These are phyloP conservation scores for Enteromius viviparus DNA, from an alignment of 2,797 vertebrate genomes.

Conservation along the genomic window DNA sequence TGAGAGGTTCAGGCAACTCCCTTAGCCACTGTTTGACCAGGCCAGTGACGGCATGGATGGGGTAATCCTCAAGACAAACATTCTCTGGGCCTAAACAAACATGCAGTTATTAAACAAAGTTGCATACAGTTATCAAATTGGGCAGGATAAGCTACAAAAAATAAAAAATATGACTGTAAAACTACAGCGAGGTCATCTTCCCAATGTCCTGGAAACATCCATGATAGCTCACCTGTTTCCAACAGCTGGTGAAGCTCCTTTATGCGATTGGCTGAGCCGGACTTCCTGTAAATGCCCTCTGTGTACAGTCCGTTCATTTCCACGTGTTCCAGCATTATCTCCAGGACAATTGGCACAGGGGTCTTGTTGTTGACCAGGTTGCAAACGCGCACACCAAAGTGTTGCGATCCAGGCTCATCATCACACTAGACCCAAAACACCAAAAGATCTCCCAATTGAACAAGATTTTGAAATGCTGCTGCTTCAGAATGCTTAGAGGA, in stretches of 20 bases:
- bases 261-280: constrained; percentile 93
- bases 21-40: constrained; percentile 96
- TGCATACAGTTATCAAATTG: not conserved
- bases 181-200: not conserved
- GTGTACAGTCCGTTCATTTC: constrained; percentile 98
- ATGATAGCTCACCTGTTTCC: constrained; percentile 79
- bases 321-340: constrained; percentile 94
- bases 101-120: not conserved
- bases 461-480: not conserved
- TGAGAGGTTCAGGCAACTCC: constrained; percentile 93
- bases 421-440: constrained; percentile 75
- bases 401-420: constrained; percentile 78
- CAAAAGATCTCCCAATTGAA: not conserved
- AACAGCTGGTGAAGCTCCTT: constrained; percentile 90
- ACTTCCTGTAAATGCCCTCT: constrained; percentile 98
- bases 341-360: constrained; percentile 91
- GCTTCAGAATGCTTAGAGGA: not conserved
- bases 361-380: constrained; percentile 85
- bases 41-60: constrained; percentile 94
- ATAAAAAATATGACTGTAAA: not conserved
- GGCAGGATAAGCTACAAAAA: not conserved
- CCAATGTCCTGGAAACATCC: not conserved
- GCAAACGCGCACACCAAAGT: constrained; percentile 89
- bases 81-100: constrained; percentile 79
- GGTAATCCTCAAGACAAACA: constrained; percentile 90